These are phyloP conservation scores for Melipona bicolor DNA, from an alignment of 2,888 invertebrate species.

Conservation along the genomic window DNA sequence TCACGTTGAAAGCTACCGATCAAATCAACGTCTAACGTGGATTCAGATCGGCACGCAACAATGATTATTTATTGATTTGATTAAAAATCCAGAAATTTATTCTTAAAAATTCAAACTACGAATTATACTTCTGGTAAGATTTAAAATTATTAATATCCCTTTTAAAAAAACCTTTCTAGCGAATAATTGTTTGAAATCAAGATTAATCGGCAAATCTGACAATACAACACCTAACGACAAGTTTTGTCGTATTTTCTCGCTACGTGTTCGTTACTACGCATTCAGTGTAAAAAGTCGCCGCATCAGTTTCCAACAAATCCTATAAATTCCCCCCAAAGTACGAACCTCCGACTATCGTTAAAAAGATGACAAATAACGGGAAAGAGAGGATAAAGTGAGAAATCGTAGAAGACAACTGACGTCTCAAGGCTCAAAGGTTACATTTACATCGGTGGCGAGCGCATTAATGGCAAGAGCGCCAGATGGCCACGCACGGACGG, in stretches of 20 bases:
- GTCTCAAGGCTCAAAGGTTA: slow-evolving; percentile 3
- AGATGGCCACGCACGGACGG: slow-evolving; percentile 33
- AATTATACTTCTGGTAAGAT: no score
- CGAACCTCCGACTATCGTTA: background rate
- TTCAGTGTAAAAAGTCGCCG: background rate
- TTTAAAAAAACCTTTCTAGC: no score
- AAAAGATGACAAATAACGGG: background rate
- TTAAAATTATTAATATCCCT: no score
- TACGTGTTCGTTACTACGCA: background rate
- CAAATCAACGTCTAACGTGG: no score
- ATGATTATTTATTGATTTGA: no score
- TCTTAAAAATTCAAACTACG: no score
- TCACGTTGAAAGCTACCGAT: no score
- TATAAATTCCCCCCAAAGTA: background rate
- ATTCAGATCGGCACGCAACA: no score
- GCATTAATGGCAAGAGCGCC: slow-evolving; percentile 34
- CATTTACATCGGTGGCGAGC: slow-evolving; percentile 16
- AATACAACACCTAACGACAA: background rate
- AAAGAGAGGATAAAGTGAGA: no score
- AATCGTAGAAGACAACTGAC: background rate
- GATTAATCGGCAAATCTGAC: no score
- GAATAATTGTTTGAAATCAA: no score
- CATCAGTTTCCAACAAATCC: background rate
- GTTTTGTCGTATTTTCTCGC: background rate
- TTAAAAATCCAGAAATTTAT: no score